phyloP scores from a whole-genome alignment of 2,797 vertebrate species.

The Heliangelus exortis region DNA sequence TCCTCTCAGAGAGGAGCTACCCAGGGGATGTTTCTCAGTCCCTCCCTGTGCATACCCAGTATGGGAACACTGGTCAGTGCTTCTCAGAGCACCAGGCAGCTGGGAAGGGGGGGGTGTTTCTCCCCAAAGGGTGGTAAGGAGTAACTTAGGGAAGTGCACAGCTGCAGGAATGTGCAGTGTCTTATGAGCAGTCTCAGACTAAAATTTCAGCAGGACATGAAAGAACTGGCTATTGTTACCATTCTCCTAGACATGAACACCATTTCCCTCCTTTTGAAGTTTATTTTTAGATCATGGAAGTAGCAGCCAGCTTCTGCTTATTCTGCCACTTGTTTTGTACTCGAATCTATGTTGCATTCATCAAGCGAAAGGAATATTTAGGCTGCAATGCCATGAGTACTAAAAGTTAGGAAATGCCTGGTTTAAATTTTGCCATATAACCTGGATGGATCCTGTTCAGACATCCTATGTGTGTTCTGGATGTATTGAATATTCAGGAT shows the following conservation, averaged over 20 bases:
- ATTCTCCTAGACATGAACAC: not conserved
- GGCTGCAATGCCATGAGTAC: not conserved
- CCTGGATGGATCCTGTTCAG: not conserved
- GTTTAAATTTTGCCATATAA: not conserved
- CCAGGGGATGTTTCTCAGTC: not conserved
- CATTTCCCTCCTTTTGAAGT: not conserved
- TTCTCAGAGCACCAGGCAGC: not conserved
- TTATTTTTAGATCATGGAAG: not conserved
- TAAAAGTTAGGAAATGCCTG: not conserved
- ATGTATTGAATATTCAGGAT: not conserved
- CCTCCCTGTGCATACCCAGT: not conserved
- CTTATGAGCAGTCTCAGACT: not conserved
- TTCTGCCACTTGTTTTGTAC: not conserved
- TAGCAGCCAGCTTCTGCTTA: not conserved
- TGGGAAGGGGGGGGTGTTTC: not conserved
- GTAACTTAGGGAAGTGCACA: not conserved
- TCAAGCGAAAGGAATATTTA: not conserved
- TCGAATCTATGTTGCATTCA: not conserved
- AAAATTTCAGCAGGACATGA: not conserved
- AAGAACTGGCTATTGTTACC: fast-evolving
- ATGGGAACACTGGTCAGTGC: not conserved
- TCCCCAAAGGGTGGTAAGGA: not conserved
- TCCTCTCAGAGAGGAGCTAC: not conserved
- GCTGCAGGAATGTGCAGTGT: not conserved
- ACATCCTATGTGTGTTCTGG: not conserved